A percentile compares a stretch with the other conserved stretches of the same genome.
Evolutionary conservation across 1,140 invertebrate species (phyloP).

Genomic region (Tribolium madens): DNA sequence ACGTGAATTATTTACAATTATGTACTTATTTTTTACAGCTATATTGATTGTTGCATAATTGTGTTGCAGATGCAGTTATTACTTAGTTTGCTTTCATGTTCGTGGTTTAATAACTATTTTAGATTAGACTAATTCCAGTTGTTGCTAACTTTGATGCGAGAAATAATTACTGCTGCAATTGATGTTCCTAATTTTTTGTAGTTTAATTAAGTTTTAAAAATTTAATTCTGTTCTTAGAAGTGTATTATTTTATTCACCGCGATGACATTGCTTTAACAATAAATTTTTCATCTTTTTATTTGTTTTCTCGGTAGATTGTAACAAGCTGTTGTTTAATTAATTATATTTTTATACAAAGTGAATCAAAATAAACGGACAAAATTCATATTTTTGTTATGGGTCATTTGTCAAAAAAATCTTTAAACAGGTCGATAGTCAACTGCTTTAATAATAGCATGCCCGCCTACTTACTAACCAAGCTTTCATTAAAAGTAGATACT

Average conservation of each 20-base stretch:
- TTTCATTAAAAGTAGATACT: too few relatives aligned
- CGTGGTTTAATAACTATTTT: constrained; percentile 17
- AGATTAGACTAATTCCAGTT: neutral
- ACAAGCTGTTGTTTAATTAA: neutral
- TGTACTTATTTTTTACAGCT: constrained; percentile 25
- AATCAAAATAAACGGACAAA: too few relatives aligned
- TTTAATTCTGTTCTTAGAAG: neutral
- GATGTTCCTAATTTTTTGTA: too few relatives aligned
- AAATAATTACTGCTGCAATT: too few relatives aligned
- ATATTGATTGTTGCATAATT: constrained; percentile 14
- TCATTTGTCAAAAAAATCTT: too few relatives aligned
- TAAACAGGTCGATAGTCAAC: too few relatives aligned
- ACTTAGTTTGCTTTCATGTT: constrained; percentile 21
- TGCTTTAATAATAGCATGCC: too few relatives aligned
- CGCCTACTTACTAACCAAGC: too few relatives aligned
- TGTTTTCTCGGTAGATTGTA: too few relatives aligned
- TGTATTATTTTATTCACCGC: neutral
- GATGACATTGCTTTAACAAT: neutral
- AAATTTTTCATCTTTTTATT: neutral
- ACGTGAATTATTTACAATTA: neutral
- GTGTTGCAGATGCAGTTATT: constrained; percentile 17
- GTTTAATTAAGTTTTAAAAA: too few relatives aligned
- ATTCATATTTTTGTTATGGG: too few relatives aligned
- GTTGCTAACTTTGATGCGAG: neutral
- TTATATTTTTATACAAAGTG: too few relatives aligned